Base-by-base conservation (phyloP, 2,888 invertebrate genomes). In the Andricus quercusramuli region DNA sequence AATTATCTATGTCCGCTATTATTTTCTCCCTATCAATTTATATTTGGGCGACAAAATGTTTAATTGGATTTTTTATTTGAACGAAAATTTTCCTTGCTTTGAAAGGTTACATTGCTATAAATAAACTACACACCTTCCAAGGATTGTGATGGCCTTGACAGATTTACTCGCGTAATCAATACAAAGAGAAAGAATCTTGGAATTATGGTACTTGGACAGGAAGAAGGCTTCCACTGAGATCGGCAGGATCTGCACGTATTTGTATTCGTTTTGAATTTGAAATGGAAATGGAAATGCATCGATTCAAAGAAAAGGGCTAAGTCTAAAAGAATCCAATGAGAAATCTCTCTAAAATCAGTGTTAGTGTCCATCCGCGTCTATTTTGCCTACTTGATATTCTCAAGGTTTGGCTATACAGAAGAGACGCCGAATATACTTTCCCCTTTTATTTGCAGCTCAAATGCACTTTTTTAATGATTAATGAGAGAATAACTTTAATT, bases 301-400 rank as follows among this genome's bases (percentile, higher is more conserved):
- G 85, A 80, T 89, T 89, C 88, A 85, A 77, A 82, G 88, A 89
- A 89, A 87, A 85, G 84, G 85, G 83, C 82, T 68, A 83, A 29
- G 25, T 17, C 25, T 62, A 25, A 62, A 62, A 62, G 62, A 62
- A 25, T 62, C 17, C 25, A 62, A 15, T 62, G 62, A 62, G 25
- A 82, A 87, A 84, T 86, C 87, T 85, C 86, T 86, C 86, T 82
- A 88, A 88, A 89, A 88, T 86, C 87, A 85, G 87, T 47, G 47
- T 47, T 47, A 17, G 17, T 47, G 15, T 47, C 47, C 11, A 3
- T 56, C 11, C 17, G 3, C 56, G n/a, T n/a, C 56, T 56, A 56
- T 56, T 79, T 80, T 62, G 6, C 65, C 79, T 80, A 70, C 79
- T 84, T 84, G 74, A 79, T 76, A 83, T 83, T 84, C 84, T 78